Evolutionary conservation across 2,113 vertebrate species (phyloP), one percentile per base, ranked within the genome.

Genomic region (Poecilia latipinna): DNA sequence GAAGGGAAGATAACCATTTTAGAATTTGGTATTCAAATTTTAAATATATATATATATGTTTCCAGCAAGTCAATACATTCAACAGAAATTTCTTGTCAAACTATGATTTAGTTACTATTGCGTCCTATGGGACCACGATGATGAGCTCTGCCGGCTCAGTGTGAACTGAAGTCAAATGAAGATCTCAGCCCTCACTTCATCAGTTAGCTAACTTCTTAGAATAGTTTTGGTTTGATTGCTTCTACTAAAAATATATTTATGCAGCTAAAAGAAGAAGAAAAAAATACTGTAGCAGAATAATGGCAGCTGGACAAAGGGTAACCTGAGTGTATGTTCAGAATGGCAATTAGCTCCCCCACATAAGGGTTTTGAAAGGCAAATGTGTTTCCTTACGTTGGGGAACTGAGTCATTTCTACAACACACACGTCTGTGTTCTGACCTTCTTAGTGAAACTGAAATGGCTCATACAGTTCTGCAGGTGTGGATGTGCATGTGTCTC

Each of bases 381-480:
- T 65, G 78, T 79, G 71, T 86, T 79, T 81, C 79, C 82, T 72
- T 62, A 75, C 76, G 10, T 64, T 65, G 64, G 77, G 79, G 60
- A 77, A 31, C 79, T 86, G 79, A 81, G 75, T 79, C 82, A 76
- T 75, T 77, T 70, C 63, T 65, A 81, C 70, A 83, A 51, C 60
- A 19, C 15, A 1, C 83, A 87, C 77, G 44, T 76, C 65, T 81
- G 69, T 63, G 60, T 64, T 87, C 75, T 87, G 85, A 85, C 78
- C 76, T 81, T 78, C 79, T 86, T 67, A 72, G 81, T 66, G 62
- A 78, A 82, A 77, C 74, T 77, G 82, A 74, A 88, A 84, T 65
- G 51, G 60, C 63, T 79, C 68, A 63, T 69, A 63, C 74, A 69
- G 65, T 65, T 82, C 77, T 81, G 72, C 89, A 83, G 79, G 80